These are phyloP conservation scores for Euspilapteryx auroguttella DNA, from an alignment of 2,888 invertebrate genomes.

Conservation along the genomic window DNA sequence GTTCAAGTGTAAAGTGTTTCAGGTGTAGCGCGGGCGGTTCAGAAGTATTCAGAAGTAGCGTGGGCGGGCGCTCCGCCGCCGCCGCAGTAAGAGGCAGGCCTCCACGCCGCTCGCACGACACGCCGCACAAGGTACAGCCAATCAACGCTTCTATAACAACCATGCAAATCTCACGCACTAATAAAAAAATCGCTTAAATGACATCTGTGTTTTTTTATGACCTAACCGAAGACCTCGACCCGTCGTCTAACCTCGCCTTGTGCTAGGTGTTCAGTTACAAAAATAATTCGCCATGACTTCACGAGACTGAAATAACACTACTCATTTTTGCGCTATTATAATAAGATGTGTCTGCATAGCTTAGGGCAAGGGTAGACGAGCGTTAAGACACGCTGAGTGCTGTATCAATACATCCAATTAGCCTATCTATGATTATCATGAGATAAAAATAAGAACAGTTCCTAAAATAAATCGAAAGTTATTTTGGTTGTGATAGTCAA, in stretches of 20 bases:
- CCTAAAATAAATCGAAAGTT: too few relatives aligned
- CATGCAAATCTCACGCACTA: slow-evolving; percentile 4
- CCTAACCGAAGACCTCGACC: too few relatives aligned
- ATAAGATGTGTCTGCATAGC: too few relatives aligned
- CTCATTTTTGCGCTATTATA: slow-evolving; percentile 3
- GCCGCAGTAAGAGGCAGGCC: slow-evolving; percentile 49
- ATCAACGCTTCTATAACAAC: slow-evolving; percentile 22
- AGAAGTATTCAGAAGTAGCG: too few relatives aligned
- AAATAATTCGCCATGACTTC: slow-evolving; percentile 50
- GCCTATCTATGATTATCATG: too few relatives aligned
- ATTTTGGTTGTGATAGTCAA: too few relatives aligned
- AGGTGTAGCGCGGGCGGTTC: slow-evolving; percentile 33
- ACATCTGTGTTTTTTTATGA: slow-evolving; percentile 21
- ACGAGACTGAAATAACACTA: slow-evolving; percentile 42
- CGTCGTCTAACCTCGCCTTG: too few relatives aligned
- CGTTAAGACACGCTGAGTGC: too few relatives aligned
- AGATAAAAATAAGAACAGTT: too few relatives aligned
- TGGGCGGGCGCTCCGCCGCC: slow-evolving; percentile 31
- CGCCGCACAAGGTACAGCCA: slow-evolving; percentile 48
- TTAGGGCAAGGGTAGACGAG: too few relatives aligned
- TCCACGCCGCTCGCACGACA: slow-evolving; percentile 55
- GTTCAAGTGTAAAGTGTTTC: too few relatives aligned
- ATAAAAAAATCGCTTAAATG: slow-evolving; percentile 41
- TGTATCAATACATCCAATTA: too few relatives aligned
- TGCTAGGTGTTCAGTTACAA: slow-evolving; percentile 40